These are phyloP conservation scores for Meteorus colon DNA, from an alignment of 2,888 invertebrate genomes.

Conservation along the genomic window DNA sequence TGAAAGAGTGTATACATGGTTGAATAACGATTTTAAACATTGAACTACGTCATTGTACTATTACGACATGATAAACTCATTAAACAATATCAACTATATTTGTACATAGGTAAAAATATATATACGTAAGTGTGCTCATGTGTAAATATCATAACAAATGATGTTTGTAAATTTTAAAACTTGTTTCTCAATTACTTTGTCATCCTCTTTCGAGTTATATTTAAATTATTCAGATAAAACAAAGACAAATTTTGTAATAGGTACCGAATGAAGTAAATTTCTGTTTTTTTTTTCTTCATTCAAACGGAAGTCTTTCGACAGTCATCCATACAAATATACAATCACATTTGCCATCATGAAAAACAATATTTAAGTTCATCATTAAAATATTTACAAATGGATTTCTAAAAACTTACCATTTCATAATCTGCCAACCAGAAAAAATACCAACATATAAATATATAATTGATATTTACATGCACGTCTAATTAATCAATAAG, in stretches of 20 bases:
- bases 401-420: neutral
- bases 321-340: too few species aligned
- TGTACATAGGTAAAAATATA: conserved; percentile 3
- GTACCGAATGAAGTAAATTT: neutral
- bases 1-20: neutral
- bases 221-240: neutral
- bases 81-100: neutral
- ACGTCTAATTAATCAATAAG: too few species aligned
- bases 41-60: neutral
- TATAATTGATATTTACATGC: too few species aligned
- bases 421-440: neutral
- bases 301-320: too few species aligned
- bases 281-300: too few species aligned
- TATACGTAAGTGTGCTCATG: neutral
- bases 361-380: too few species aligned
- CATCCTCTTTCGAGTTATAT: conserved; percentile 14
- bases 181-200: conserved; percentile 12
- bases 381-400: too few species aligned
- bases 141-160: conserved; percentile 1
- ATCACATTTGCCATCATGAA: too few species aligned
- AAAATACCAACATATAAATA: neutral
- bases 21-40: conserved; percentile 6
- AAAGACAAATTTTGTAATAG: neutral
- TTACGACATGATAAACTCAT: neutral
- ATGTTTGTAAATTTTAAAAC: conserved; percentile 25